A percentile compares a stretch with the other conserved stretches of the same genome.
Conservation (phyloP, 2,888 invertebrate species). For the Homarus gammarus region DNA sequence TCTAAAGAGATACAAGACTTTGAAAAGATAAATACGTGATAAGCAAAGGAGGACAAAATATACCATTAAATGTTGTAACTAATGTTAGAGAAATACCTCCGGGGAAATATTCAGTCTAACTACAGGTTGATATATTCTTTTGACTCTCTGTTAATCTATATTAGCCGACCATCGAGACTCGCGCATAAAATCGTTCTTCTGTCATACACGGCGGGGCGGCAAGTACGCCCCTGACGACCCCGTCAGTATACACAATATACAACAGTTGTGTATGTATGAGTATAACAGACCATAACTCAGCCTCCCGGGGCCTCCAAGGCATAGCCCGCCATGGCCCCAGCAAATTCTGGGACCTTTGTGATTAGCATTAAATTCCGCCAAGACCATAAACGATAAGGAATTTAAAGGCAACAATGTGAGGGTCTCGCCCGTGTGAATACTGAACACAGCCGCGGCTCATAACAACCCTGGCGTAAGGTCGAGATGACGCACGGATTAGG, state of each 20-base stretch:
- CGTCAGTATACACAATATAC: neutral
- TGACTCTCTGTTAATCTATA: neutral
- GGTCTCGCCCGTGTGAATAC: slow-evolving; percentile 55
- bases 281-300: slow-evolving; percentile 8
- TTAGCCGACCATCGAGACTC: neutral
- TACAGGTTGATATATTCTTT: neutral
- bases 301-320: neutral
- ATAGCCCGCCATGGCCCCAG: slow-evolving; percentile 4
- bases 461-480: slow-evolving; percentile 47
- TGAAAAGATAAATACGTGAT: no score
- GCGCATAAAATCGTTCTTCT: neutral
- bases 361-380: slow-evolving; percentile 66
- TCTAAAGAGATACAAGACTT: no score
- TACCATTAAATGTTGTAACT: no score
- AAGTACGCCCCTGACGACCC: neutral
- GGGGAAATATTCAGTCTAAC: no score
- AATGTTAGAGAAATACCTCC: no score
- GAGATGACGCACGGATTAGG: slow-evolving; percentile 5
- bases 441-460: slow-evolving; percentile 33
- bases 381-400: slow-evolving; percentile 66
- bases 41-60: no score
- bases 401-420: slow-evolving; percentile 64
- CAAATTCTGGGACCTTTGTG: slow-evolving; percentile 17
- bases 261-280: neutral
- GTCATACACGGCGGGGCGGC: neutral